Evolutionary conservation across 2,888 invertebrate genomes (phyloP), one percentile per base, ranked within the genome.

Genomic region (Oscheius myriophilus): DNA sequence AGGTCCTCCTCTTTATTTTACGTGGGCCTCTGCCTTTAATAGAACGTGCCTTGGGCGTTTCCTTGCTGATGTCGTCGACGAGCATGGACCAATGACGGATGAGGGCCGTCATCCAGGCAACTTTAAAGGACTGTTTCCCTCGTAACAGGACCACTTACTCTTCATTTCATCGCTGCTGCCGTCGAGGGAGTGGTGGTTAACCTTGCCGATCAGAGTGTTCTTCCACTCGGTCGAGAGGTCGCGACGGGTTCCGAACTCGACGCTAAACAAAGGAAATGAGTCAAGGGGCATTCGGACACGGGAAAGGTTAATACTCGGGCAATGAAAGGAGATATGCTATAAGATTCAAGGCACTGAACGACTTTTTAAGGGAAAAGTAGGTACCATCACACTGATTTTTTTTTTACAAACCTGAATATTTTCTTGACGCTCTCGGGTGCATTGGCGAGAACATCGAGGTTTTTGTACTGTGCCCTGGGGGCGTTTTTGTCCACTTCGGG

Each of bases 61-160:
- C 63, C 62, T 76, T 67, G 49, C 71, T 65, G 41, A 84, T 73
- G n/a, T 83, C 82, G 42, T 84, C 84, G 21, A 81, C 81, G 12
- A 84, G 73, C 54, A 79, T 75, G 14, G 82, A 83, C 83, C 82
- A 86, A 59, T 85, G 84, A 16, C 85, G 81, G 69, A 85, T 86
- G 16, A 81, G 70, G 39, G 82, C 84, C 7, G 85, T 85, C 57
- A 80, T 69, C 82, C 79, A 83, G 16, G 81, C 85, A 69, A 85
- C 85, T 85, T 68, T 63, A 72, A 70, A 23, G 42, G 12, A 55
- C 16, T n/a, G 21, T 11, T 23, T 43, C 9, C 18, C 0, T 11
- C n/a, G 14, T 14, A 43, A 25, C 42, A 62, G 54, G 39, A 39
- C 51, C 42, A 45, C 71, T 43, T 39, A 84, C 84, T 80, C 71